These are phyloP conservation scores for Eupithecia insigniata DNA, from an alignment of 2,888 invertebrate genomes.

Conservation along the genomic window DNA sequence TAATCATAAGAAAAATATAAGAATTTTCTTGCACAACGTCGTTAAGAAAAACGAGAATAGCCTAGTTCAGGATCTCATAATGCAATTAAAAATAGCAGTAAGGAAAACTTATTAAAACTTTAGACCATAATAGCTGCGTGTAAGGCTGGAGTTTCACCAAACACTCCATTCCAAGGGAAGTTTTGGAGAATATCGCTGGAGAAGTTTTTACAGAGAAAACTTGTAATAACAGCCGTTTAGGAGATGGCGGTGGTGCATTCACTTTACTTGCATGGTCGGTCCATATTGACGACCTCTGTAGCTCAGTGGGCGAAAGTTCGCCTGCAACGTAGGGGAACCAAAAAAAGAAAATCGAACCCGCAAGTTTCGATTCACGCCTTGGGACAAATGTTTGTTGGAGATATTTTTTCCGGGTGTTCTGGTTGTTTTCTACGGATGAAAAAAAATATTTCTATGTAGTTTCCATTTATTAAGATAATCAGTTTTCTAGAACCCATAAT, in stretches of 20 bases:
- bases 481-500: too few relatives aligned
- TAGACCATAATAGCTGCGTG: slow-evolving; percentile 29
- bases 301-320: too few relatives aligned
- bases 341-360: too few relatives aligned
- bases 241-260: not conserved
- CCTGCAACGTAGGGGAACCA: too few relatives aligned
- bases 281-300: too few relatives aligned
- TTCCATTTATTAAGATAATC: too few relatives aligned
- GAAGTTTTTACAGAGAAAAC: slow-evolving; percentile 29
- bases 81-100: slow-evolving; percentile 22
- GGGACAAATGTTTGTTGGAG: too few relatives aligned
- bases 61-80: slow-evolving; percentile 8
- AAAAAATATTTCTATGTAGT: too few relatives aligned
- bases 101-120: slow-evolving; percentile 31
- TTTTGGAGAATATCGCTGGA: slow-evolving; percentile 26
- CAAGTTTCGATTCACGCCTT: too few relatives aligned
- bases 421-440: too few relatives aligned
- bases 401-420: too few relatives aligned
- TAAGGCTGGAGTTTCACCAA: slow-evolving; percentile 21
- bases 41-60: slow-evolving; percentile 4
- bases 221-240: slow-evolving; percentile 8
- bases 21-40: slow-evolving; percentile 2
- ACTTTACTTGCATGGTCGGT: not conserved
- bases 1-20: not conserved
- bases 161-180: slow-evolving; percentile 19